Base-by-base conservation (phyloP, 2,113 vertebrate genomes). In the Dendrocopos noguchii region DNA sequence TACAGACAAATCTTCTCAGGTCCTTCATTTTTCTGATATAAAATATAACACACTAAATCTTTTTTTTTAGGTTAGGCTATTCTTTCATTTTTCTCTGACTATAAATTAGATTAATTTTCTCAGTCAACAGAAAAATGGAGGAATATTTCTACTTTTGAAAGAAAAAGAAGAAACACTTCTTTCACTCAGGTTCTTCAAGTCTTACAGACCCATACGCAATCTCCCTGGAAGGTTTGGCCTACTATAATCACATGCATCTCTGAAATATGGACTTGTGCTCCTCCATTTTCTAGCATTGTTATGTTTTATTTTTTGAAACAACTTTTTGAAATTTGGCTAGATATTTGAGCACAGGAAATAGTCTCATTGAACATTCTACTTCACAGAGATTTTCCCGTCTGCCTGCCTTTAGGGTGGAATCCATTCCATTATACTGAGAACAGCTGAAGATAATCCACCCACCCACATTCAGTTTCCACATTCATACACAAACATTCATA, bases 71-170 rank as follows among this genome's bases (percentile, higher is more conserved):
- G 29, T 17, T 55, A 66, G 21, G 24, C 18, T 77, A 47, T 46
- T 90, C n/a, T 90, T 93, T 42, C 60, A 74, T 77, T 94, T 93
- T 77, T 66, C 47, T 77, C 71, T 66, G 56, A 56, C 77, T 80
- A 60, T 44, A 77, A 94, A 90, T 94, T 8, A 78, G 47, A 93
- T 83, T 0, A 36, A 77, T 88, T 88, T 83, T 78, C 31, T 85
- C 56, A 83, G 65, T 15, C 55, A 74, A 52, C 4, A 73, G 42
- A 83, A 85, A 84, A 94, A 50, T 53, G 1, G 25, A 76, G 65
- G 29, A 91, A n/a, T 60, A 70, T 87, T 91, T 77, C 50, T 56
- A 4, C 64, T 80, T 89, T 82, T 42, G 57, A 61, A 11, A 80
- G 36, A 75, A 79, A 94, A 87, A 80, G 21, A 19, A 89, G 72